Evolutionary conservation across 2,113 vertebrate genomes (phyloP).

Genomic region (Mesoclemmys tuberculata): DNA sequence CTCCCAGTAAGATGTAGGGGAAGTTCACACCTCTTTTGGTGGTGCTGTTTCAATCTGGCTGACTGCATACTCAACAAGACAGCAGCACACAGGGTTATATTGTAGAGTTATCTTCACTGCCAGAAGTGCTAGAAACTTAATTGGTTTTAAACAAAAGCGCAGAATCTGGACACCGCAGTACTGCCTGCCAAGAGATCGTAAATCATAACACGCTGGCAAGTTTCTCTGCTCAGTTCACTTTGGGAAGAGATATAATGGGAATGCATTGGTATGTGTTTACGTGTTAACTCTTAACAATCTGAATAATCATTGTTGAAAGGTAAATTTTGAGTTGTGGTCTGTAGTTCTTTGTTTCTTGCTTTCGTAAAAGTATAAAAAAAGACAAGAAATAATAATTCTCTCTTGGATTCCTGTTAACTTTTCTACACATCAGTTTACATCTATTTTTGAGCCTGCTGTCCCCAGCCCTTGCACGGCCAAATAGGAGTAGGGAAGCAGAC

Average conservation of each 20-base stretch:
- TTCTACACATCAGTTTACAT: not conserved
- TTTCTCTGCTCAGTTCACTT: conserved; percentile 68
- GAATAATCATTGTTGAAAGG: conserved; percentile 40
- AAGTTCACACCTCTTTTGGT: conserved; percentile 14
- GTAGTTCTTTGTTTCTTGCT: not conserved
- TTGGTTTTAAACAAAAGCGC: conserved; percentile 60
- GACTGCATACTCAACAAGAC: conserved; percentile 18
- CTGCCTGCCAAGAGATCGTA: conserved; percentile 63
- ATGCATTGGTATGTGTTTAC: conserved; percentile 31
- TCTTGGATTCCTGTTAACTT: not conserved
- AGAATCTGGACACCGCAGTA: conserved; percentile 71
- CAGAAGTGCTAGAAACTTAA: conserved; percentile 61
- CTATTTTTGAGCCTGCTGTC: not conserved
- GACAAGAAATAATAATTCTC: conserved; percentile 13
- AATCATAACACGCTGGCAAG: conserved; percentile 55
- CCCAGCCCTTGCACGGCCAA: not conserved
- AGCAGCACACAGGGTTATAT: conserved; percentile 18
- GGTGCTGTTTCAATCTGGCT: conserved; percentile 19
- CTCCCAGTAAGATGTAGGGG: conserved; percentile 10
- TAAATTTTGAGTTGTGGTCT: conserved; percentile 14
- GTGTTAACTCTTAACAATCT: conserved; percentile 50
- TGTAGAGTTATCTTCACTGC: conserved; percentile 36
- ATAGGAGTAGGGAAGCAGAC: not conserved
- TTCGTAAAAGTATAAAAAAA: conserved; percentile 20
- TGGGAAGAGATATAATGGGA: conserved; percentile 45